phyloP scores from a whole-genome alignment of 92 coral and sea anemone species.

The Scolanthus callimorphus region DNA sequence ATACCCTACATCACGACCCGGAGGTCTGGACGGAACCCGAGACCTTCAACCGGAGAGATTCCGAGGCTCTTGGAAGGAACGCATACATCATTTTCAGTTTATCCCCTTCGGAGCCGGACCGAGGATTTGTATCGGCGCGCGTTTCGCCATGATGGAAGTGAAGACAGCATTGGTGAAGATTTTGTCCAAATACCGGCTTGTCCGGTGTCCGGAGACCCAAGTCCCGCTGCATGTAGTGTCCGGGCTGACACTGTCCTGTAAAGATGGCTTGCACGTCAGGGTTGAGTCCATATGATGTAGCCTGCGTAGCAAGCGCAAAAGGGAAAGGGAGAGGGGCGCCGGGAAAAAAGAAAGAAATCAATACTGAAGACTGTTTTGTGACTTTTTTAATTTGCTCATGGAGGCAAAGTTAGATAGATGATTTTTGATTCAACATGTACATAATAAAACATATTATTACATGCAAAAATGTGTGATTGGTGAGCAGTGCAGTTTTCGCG shows the following conservation, averaged over 20 bases:
- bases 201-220: constrained; percentile 63
- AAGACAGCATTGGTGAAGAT: constrained; percentile 53
- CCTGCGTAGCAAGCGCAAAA: too few relatives aligned
- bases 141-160: constrained; percentile 60
- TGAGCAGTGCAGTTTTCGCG: too few relatives aligned
- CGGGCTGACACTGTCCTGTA: constrained; percentile 24
- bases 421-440: too few relatives aligned
- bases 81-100: constrained; percentile 35
- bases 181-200: constrained; percentile 38
- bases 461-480: too few relatives aligned
- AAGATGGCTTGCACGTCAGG: constrained; percentile 37
- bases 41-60: constrained; percentile 58
- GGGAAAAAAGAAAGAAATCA: too few relatives aligned
- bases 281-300: constrained; percentile 13
- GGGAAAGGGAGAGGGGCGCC: too few relatives aligned
- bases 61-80: constrained; percentile 22
- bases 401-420: too few relatives aligned
- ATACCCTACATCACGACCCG: constrained; percentile 51
- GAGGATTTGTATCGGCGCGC: constrained; percentile 49
- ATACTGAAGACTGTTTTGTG: too few relatives aligned
- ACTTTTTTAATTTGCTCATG: too few relatives aligned
- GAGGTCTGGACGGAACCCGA: constrained; percentile 47
- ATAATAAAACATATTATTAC: too few relatives aligned
- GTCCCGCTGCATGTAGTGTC: constrained; percentile 34
- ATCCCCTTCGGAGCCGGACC: constrained; percentile 61